Conservation (phyloP, 2,113 vertebrate genomes). For the Crotalus helleri region DNA sequence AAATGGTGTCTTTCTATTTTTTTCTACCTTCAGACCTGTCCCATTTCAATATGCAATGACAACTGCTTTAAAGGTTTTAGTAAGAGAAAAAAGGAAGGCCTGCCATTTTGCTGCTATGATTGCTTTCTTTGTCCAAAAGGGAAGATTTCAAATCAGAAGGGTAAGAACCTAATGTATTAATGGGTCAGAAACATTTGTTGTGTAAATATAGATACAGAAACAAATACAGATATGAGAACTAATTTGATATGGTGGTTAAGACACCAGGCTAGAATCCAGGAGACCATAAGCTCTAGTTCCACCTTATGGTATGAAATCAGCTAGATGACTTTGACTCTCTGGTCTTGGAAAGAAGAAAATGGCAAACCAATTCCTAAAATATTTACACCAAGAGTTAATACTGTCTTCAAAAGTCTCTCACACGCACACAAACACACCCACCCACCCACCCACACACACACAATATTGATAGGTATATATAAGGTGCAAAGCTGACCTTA, state of each 20-base stretch:
- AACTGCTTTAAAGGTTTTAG: not conserved
- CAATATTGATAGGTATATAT: not conserved
- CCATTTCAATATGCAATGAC: not conserved
- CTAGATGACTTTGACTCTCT: not conserved
- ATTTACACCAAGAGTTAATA: not conserved
- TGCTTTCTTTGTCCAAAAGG: not conserved
- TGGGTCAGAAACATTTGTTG: not conserved
- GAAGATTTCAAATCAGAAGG: not conserved
- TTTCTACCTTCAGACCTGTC: not conserved
- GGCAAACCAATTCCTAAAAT: not conserved
- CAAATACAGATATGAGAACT: not conserved
- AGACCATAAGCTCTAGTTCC: not conserved
- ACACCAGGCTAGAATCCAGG: not conserved
- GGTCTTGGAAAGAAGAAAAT: not conserved
- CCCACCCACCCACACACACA: not conserved
- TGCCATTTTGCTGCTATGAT: conserved; percentile 9
- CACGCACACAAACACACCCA: too few species aligned
- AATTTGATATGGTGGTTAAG: not conserved
- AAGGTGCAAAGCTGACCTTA: not conserved
- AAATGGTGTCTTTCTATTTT: not conserved
- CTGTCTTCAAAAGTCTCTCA: not conserved
- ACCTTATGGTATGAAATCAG: not conserved
- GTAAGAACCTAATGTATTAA: not conserved
- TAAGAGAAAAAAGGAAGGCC: not conserved
- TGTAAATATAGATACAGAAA: not conserved